A percentile compares a stretch with the other conserved stretches of the same genome.
These are phyloP conservation scores for Drosophila rufa DNA, from an alignment of 1,140 invertebrate species.

Conservation along the genomic window DNA sequence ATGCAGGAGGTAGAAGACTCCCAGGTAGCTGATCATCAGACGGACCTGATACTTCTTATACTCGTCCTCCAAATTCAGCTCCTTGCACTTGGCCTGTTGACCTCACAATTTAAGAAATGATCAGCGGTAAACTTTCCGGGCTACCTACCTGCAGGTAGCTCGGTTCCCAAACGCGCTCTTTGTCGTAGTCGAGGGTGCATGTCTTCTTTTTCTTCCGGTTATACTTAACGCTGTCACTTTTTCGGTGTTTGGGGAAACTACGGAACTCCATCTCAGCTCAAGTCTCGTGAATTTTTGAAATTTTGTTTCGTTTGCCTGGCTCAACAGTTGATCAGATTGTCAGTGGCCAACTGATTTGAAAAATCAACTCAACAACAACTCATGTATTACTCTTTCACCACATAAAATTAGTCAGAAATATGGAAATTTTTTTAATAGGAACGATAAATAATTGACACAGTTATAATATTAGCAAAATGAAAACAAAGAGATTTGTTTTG, in stretches of 20 bases:
- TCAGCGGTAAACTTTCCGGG: rapidly evolving
- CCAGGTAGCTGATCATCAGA: constrained; percentile 29
- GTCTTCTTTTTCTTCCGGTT: too few species aligned
- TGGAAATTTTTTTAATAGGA: too few species aligned
- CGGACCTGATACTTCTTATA: constrained; percentile 43
- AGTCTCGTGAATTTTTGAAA: too few species aligned
- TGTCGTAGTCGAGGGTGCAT: constrained; percentile 19
- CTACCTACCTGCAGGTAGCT: constrained; percentile 37
- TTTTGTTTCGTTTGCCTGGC: neutral
- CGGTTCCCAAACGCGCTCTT: constrained; percentile 46
- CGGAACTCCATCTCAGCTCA: neutral
- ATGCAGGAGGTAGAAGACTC: constrained; percentile 37
- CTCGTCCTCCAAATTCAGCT: constrained; percentile 45
- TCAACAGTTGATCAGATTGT: neutral
- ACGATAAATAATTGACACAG: too few species aligned
- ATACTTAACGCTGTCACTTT: rapidly evolving
- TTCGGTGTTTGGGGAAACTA: rapidly evolving
- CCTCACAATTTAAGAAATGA: neutral
- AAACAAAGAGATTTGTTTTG: too few species aligned
- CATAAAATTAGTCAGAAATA: too few species aligned
- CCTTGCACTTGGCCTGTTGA: constrained; percentile 39
- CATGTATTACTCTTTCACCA: too few species aligned
- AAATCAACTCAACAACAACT: too few species aligned
- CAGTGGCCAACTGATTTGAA: neutral
- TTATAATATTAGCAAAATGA: too few species aligned